These are phyloP conservation scores for Drosophila ezoana DNA, from an alignment of 2,888 invertebrate genomes.

Conservation along the genomic window DNA sequence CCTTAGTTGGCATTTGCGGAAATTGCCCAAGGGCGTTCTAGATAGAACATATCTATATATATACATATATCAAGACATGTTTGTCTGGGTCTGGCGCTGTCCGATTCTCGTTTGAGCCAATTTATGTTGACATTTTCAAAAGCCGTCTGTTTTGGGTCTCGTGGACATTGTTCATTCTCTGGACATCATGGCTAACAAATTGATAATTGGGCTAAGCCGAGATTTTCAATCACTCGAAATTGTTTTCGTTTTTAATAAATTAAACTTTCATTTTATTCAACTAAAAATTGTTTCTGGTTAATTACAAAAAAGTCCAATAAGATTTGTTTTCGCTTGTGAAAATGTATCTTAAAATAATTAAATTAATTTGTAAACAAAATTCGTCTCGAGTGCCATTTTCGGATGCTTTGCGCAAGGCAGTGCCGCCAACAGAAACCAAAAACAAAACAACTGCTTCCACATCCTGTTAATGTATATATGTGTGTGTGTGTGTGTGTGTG, in stretches of 20 bases:
- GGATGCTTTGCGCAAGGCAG: slow-evolving; percentile 47
- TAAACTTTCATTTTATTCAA: slow-evolving; percentile 76
- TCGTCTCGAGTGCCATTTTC: slow-evolving; percentile 37
- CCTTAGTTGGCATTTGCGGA: slow-evolving; percentile 75
- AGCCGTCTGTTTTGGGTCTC: slow-evolving; percentile 27
- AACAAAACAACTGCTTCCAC: slow-evolving; percentile 43
- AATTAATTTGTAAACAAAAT: slow-evolving; percentile 50
- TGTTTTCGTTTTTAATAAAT: slow-evolving; percentile 68
- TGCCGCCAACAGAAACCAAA: slow-evolving; percentile 49
- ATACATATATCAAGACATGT: slow-evolving; percentile 2
- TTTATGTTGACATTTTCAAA: slow-evolving; percentile 66
- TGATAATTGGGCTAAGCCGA: not conserved
- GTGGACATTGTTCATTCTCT: not conserved
- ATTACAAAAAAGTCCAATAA: slow-evolving; percentile 77
- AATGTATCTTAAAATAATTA: slow-evolving; percentile 49
- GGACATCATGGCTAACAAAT: not conserved
- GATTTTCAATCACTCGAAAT: not conserved
- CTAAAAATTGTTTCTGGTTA: slow-evolving; percentile 70
- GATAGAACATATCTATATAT: slow-evolving; percentile 19
- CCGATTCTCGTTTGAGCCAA: slow-evolving; percentile 32
- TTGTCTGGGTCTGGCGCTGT: slow-evolving; percentile 17
- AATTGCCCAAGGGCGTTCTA: slow-evolving; percentile 70
- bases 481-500: not conserved
- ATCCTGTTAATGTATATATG: slow-evolving; percentile 4
- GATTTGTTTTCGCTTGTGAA: slow-evolving; percentile 37